These are phyloP conservation scores for Zaprionus kolodkinae DNA, from an alignment of 1,140 invertebrate species.

Conservation along the genomic window DNA sequence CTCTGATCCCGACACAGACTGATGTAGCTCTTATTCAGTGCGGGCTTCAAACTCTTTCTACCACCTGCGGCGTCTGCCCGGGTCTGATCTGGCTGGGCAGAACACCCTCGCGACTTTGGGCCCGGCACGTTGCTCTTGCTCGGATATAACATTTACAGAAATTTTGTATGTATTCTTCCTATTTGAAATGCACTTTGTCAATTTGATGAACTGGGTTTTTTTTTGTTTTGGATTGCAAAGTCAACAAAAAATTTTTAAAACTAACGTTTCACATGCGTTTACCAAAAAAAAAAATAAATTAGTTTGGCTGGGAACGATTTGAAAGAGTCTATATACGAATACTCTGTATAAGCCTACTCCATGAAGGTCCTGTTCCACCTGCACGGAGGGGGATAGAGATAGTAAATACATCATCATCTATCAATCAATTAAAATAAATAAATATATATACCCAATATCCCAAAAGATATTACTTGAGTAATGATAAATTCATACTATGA, in stretches of 20 bases:
- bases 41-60: constrained; percentile 17
- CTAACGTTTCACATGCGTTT: constrained; percentile 51
- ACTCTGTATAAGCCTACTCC: constrained; percentile 35
- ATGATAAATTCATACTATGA: too few relatives aligned
- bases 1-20: constrained; percentile 11
- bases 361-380: too few relatives aligned
- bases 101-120: constrained; percentile 2
- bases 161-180: constrained; percentile 44
- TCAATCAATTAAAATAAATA: too few relatives aligned
- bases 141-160: constrained; percentile 57
- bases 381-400: too few relatives aligned
- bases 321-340: constrained; percentile 38
- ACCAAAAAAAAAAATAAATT: constrained; percentile 53
- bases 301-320: constrained; percentile 43
- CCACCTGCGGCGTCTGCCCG: constrained; percentile 15
- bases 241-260: constrained; percentile 79
- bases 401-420: too few relatives aligned
- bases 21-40: constrained; percentile 39
- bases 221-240: constrained; percentile 39
- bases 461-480: too few relatives aligned
- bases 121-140: neutral
- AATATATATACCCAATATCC: too few relatives aligned
- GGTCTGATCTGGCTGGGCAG: constrained; percentile 14
- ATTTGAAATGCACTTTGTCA: neutral
- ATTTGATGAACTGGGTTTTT: constrained; percentile 23